Percentiles rank a stretch among this genome's conserved stretches.
Evolutionary conservation across 1,140 invertebrate genomes (phyloP).

Genomic region (Apis cerana): DNA sequence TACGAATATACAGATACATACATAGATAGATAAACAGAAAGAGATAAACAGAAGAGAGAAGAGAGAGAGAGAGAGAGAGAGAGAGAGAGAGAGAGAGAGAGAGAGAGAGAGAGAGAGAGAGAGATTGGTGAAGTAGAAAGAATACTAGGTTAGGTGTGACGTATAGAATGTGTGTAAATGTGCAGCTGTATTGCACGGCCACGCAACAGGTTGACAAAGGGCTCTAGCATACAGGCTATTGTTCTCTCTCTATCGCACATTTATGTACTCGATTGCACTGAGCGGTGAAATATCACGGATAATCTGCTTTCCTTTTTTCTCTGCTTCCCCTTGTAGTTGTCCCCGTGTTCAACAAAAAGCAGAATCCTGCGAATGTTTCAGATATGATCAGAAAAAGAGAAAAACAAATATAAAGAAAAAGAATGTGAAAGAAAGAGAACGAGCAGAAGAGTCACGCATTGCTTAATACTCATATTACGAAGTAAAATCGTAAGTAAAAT

Average conservation of each 20-base stretch:
- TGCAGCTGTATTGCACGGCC: constrained; percentile 15
- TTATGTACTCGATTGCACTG: constrained; percentile 8
- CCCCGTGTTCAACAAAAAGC: neutral
- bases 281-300: neutral
- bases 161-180: neutral
- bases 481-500: neutral
- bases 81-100: constrained; percentile 10
- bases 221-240: constrained; percentile 25
- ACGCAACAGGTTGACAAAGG: constrained; percentile 50
- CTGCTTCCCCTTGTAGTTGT: neutral
- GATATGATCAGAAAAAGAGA: neutral
- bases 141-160: constrained; percentile 18
- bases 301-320: neutral
- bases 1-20: constrained; percentile 27
- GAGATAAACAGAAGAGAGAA: neutral
- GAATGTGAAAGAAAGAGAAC: neutral
- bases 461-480: neutral
- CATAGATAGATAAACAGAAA: constrained; percentile 6
- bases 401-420: neutral
- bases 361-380: neutral
- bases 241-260: constrained; percentile 27
- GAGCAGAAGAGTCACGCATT: neutral
- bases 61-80: too few relatives aligned
- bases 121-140: constrained; percentile 13
- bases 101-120: constrained; percentile 1